Percentiles rank a stretch among this genome's conserved stretches.
These are phyloP conservation scores for Mesorhabditis belari DNA, from an alignment of 2,888 invertebrate genomes.

Conservation along the genomic window DNA sequence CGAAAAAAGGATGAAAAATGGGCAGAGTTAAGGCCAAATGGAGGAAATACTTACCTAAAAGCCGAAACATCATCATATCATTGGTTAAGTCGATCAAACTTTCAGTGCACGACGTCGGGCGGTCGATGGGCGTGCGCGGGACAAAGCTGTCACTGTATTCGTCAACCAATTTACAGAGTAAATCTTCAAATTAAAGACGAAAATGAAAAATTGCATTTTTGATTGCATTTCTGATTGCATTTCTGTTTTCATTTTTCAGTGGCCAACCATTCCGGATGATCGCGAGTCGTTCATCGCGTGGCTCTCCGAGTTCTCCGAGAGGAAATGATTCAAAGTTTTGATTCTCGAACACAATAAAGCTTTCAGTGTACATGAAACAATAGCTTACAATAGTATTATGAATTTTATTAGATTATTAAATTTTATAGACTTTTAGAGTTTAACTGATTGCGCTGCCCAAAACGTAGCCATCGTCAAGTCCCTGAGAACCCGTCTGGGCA, in stretches of 20 bases:
- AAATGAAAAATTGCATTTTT: neutral
- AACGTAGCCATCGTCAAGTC: constrained; percentile 13
- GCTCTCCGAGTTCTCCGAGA: neutral
- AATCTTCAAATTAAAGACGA: neutral
- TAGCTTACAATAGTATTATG: no score
- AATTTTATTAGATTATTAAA: no score
- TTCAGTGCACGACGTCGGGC: neutral
- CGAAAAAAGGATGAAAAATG: no score
- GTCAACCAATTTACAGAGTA: neutral
- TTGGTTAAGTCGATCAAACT: no score
- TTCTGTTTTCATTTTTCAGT: neutral
- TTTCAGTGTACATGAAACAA: no score
- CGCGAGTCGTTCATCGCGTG: neutral
- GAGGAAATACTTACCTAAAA: no score
- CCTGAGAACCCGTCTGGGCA: constrained; percentile 14
- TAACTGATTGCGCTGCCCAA: constrained; percentile 4
- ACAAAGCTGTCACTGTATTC: neutral
- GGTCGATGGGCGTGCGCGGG: neutral
- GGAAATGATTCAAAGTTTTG: no score
- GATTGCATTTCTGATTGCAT: neutral
- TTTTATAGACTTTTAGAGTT: no score
- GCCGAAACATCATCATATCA: no score
- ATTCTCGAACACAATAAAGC: no score
- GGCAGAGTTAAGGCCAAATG: no score
- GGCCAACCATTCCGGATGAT: neutral